These are phyloP conservation scores for Unio pictorum DNA, from an alignment of 2,888 invertebrate genomes.

Conservation along the genomic window DNA sequence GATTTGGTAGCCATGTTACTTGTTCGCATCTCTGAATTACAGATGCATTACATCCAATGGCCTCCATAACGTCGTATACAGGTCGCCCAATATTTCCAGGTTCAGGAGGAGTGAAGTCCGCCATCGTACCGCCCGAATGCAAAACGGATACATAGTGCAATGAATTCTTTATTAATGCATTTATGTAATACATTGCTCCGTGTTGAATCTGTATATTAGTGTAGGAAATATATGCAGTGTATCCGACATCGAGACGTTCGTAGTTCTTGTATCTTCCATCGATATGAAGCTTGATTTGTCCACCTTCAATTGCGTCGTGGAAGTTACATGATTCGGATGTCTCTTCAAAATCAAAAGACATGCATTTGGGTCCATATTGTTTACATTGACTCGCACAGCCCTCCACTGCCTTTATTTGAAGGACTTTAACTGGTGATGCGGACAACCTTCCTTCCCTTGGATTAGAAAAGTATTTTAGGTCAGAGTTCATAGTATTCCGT, in stretches of 20 bases:
- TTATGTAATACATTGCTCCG: slow-evolving; percentile 44
- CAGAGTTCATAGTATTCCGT: slow-evolving; percentile 13
- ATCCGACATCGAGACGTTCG: slow-evolving; percentile 45
- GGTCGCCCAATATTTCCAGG: slow-evolving; percentile 38
- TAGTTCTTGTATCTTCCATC: slow-evolving; percentile 47
- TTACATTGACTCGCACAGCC: slow-evolving; percentile 42
- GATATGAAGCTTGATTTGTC: slow-evolving; percentile 33
- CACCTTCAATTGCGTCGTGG: slow-evolving; percentile 42
- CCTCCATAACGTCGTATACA: slow-evolving; percentile 19
- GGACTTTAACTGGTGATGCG: slow-evolving; percentile 22
- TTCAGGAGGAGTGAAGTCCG: slow-evolving; percentile 52
- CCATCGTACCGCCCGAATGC: slow-evolving; percentile 42
- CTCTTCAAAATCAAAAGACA: slow-evolving; percentile 50
- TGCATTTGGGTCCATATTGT: slow-evolving; percentile 35
- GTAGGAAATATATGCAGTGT: slow-evolving; percentile 37
- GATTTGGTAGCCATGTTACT: slow-evolving; percentile 37
- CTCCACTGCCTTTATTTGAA: slow-evolving; percentile 18
- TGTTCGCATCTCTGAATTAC: slow-evolving; percentile 41
- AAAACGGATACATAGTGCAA: slow-evolving; percentile 43
- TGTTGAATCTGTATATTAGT: slow-evolving; percentile 32
- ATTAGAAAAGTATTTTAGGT: slow-evolving; percentile 35
- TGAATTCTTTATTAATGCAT: slow-evolving; percentile 38
- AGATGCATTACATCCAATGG: slow-evolving; percentile 45
- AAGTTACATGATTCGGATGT: slow-evolving; percentile 48
- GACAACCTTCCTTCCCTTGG: slow-evolving; percentile 44